A percentile compares a stretch with the other conserved stretches of the same genome.
Evolutionary conservation across 2,888 invertebrate genomes (phyloP).

Genomic region (Scaptomyza tumidula): DNA sequence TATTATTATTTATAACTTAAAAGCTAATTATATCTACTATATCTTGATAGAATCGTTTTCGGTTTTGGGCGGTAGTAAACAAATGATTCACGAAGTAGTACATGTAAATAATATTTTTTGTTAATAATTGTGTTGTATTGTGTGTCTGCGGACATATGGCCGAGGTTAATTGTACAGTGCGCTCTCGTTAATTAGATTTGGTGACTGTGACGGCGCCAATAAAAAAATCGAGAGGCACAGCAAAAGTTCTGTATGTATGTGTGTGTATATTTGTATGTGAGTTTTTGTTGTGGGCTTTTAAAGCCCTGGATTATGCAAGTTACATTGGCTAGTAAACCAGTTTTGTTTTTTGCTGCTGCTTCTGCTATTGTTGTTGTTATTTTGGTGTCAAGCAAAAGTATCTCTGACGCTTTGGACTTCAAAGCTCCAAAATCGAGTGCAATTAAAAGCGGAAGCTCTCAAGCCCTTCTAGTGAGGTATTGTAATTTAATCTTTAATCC

Average conservation of each 20-base stretch:
- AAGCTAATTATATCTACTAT: background rate
- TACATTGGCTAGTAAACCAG: conserved; percentile 58
- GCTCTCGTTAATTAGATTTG: conserved; percentile 68
- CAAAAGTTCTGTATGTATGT: background rate
- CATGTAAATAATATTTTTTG: conserved; percentile 9
- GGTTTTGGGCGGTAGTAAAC: conserved; percentile 1
- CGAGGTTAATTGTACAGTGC: conserved; percentile 71
- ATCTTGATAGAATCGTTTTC: conserved; percentile 3
- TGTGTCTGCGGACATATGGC: conserved; percentile 38
- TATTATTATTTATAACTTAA: too few relatives aligned
- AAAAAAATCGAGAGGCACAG: conserved; percentile 8
- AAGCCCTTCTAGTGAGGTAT: conserved; percentile 10
- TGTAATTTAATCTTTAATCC: conserved; percentile 33
- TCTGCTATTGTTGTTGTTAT: conserved; percentile 34
- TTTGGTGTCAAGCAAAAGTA: conserved; percentile 53
- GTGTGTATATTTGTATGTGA: background rate
- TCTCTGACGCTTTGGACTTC: conserved; percentile 34
- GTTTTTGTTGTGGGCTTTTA: conserved; percentile 19
- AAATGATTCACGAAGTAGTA: conserved; percentile 33
- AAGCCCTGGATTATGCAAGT: conserved; percentile 67
- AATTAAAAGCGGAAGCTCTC: conserved; percentile 61
- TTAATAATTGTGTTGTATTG: conserved; percentile 17
- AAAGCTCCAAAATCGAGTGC: conserved; percentile 24
- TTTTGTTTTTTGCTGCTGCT: conserved; percentile 38
- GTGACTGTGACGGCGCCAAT: conserved; percentile 43